phyloP scores from a whole-genome alignment of 2,797 vertebrate species.

The Merluccius polli region DNA sequence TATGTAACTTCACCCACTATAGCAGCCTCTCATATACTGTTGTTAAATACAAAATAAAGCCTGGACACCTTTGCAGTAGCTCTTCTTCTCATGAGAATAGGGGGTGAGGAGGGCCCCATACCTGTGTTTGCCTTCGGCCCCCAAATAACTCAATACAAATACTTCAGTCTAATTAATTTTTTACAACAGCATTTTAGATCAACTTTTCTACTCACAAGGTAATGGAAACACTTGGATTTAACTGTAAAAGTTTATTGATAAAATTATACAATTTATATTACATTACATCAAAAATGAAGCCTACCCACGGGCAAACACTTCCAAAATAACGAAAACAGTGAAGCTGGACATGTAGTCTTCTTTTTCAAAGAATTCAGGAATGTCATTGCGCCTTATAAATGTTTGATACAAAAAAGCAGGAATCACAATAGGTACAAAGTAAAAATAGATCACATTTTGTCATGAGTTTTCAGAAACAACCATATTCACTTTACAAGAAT shows the following conservation, averaged over 20 bases:
- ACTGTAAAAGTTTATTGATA: conserved; percentile 2
- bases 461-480: background rate
- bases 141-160: background rate
- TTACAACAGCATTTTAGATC: background rate
- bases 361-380: conserved; percentile 2
- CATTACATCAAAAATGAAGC: background rate
- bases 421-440: background rate
- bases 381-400: background rate
- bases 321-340: background rate
- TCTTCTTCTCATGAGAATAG: background rate
- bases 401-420: background rate
- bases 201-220: background rate
- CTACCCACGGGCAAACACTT: background rate
- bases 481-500: background rate
- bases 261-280: conserved; percentile 2
- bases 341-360: background rate
- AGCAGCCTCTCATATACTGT: no score
- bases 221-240: background rate
- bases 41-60: no score
- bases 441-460: background rate
- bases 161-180: no score
- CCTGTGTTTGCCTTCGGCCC: background rate
- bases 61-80: no score
- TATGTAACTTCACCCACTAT: background rate
- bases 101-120: background rate